Evolutionary conservation across 2,113 vertebrate species (phyloP), one percentile per base, ranked within the genome.

Genomic region (Amphiprion ocellaris): DNA sequence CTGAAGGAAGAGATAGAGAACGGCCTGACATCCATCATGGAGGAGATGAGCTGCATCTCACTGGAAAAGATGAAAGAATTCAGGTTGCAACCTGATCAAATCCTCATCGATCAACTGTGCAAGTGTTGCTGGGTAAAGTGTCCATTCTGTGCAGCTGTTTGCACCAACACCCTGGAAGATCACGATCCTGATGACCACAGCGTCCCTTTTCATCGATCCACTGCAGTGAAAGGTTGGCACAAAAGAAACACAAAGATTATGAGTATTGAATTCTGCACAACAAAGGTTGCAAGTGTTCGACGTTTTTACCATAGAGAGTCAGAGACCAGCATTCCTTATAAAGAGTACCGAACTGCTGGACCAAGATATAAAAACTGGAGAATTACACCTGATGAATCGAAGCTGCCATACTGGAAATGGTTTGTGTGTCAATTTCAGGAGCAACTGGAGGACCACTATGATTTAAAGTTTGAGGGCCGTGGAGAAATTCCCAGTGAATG

Each of bases 371-470:
- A 64, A 19, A 70, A 0, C 0, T 95, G 95, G 94, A 83, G 19
- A 0, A 95, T 96, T 33, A 85, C 82, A 1, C 16, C 94, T 2
- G 94, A 95, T 50, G 0, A 41, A 8, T 94, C 95, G 1, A 76
- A 69, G 1, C 90, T 92, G 47, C 4, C 0, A 0, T 95, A 96
- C 33, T 96, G 96, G 96, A 95, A 92, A 77, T 96, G 95, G 95
- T 96, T 95, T 90, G 62, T 95, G 14, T 94, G 23, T 61, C 86
- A 7, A 19, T 96, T 96, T 89, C 85, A 79, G 15, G 7, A 10
- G 15, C 2, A 96, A 0, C 21, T 96, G 4, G 93, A 96, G 67
- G 0, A 66, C 0, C 0, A 4, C 1, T 80, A 92, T 41, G 0
- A 19, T 0, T 4, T 19, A n/a, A 92, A 69, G 59, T 91, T 91